Conservation (phyloP, 2,797 vertebrate species). For the Poliocrania exsul region DNA sequence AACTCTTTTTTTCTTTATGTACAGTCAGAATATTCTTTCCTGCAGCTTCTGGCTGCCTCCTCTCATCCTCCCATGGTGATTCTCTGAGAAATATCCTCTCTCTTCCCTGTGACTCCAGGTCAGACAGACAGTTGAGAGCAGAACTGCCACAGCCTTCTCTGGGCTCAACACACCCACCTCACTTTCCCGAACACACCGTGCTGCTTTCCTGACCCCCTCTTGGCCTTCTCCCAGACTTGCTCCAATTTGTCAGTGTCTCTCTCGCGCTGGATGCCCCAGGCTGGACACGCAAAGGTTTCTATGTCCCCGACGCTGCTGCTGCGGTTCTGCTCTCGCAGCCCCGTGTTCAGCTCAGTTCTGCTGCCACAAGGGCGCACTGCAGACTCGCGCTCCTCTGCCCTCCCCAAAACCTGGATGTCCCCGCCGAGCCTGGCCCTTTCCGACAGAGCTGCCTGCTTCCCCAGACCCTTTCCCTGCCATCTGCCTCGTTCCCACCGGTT, state of each 20-base stretch:
- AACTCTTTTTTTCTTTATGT: background rate
- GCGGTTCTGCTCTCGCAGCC: background rate
- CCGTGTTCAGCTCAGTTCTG: accelerated
- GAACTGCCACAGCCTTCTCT: background rate
- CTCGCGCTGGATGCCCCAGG: accelerated
- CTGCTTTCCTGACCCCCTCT: background rate
- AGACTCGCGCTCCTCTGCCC: background rate
- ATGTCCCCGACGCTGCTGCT: accelerated
- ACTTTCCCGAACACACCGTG: accelerated
- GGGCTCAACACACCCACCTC: background rate
- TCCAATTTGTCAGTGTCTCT: background rate
- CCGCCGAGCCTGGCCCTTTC: accelerated
- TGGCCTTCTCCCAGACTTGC: background rate
- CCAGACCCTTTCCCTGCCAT: background rate
- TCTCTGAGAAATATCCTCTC: background rate
- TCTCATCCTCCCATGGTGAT: background rate
- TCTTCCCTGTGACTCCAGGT: background rate
- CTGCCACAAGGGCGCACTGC: background rate
- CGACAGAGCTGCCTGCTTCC: background rate
- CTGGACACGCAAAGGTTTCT: background rate
- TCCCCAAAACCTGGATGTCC: background rate
- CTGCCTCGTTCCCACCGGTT: accelerated
- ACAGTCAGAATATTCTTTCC: background rate
- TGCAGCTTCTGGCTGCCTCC: background rate
- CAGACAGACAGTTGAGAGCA: background rate